These are phyloP conservation scores for Dicerorhinus sumatrensis DNA, from an alignment of 2,113 vertebrate genomes.

Conservation along the genomic window DNA sequence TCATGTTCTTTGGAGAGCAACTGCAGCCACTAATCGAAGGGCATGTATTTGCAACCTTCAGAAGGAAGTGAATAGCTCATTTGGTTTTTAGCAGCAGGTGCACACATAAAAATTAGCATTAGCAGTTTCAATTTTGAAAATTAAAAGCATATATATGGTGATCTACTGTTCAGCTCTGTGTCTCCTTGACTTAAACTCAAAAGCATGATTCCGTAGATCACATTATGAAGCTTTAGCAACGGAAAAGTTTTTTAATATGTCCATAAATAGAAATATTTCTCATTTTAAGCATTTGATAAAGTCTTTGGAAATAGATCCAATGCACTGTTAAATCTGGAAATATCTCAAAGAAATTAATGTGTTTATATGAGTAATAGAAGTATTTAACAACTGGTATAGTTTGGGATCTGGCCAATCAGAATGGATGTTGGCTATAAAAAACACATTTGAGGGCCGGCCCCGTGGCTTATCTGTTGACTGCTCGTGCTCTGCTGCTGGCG, in stretches of 20 bases:
- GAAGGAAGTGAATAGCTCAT: not conserved
- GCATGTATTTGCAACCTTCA: not conserved
- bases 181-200: not conserved
- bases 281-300: not conserved
- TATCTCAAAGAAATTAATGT: not conserved
- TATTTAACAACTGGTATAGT: not conserved
- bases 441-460: not conserved
- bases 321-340: not conserved
- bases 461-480: no score
- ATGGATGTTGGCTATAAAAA: not conserved
- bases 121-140: constrained; percentile 34
- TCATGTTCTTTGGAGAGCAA: not conserved
- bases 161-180: not conserved
- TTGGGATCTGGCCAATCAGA: not conserved
- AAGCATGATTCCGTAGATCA: not conserved
- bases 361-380: not conserved
- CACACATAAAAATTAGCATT: not conserved
- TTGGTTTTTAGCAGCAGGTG: not conserved
- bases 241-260: not conserved
- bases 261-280: not conserved
- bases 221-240: not conserved
- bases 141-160: not conserved
- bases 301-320: not conserved
- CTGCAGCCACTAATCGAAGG: not conserved
- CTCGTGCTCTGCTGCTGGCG: no score